Evolutionary conservation across 2,113 vertebrate species (phyloP), one percentile per base, ranked within the genome.

Genomic region (Columbina picui): DNA sequence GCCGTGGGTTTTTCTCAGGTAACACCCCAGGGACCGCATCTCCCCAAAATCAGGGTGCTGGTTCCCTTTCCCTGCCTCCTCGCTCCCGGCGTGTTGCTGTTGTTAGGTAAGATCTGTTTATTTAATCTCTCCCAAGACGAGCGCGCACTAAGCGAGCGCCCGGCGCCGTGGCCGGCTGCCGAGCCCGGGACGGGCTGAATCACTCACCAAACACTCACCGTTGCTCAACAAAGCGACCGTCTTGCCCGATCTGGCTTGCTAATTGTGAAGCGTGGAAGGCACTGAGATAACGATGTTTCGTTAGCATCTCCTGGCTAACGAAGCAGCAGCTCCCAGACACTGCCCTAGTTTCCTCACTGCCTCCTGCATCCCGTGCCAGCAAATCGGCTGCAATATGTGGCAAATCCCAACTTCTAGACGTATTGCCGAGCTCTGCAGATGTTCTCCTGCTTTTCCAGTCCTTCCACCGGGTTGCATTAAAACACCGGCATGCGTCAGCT

Each of bases 361-460:
- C 77, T 93, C 69, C 89, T 91, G 41, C 36, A 3, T 6, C 69
- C 87, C 47, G 0, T 79, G 79, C 92, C 83, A 69, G 76, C 56
- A 8, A 68, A 16, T 1, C 8, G 84, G 9, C 74, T 47, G 89
- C 70, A 32, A 34, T 14, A 11, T 1, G 87, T 11, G 85, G 90
- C 84, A 86, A 80, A 96, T 86, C 76, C 69, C 76, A 20, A 45
- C 94, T 94, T 71, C 38, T 2, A 93, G 93, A 36, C 75, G 2
- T 93, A 9, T 83, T 93, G 94, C 94, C 76, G 64, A 95, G 95
- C 82, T 97, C 79, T 78, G 96, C 92, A 90, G 94, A 86, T 94
- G 93, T 36, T 96, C 92, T 90, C 93, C 93, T 86, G 96, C 94
- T 96, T 91, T 96, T 95, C 96, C 92, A 69, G 96, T 92, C 96